Conservation (phyloP, 2,797 vertebrate genomes). For the Cryptoblepharus egeriae region DNA sequence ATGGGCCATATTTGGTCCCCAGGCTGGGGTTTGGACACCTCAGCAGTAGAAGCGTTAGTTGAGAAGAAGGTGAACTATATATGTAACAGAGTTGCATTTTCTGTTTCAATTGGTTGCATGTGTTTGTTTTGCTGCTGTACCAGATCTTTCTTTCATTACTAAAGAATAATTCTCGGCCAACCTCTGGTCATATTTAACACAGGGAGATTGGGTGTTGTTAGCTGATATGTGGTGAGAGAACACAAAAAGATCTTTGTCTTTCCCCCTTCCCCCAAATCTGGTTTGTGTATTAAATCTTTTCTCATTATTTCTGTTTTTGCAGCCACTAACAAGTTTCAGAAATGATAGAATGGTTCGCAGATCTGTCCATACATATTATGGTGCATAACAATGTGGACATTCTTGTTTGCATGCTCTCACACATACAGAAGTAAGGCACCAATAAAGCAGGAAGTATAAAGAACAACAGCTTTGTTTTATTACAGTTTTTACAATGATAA, state of each 20-base stretch:
- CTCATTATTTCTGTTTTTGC: constrained; percentile 71
- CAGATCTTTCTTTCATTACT: constrained; percentile 6
- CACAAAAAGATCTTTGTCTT: constrained; percentile 57
- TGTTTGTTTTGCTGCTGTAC: not conserved
- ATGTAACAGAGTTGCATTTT: constrained; percentile 3
- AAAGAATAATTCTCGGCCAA: constrained; percentile 1
- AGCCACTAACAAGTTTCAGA: constrained; percentile 72
- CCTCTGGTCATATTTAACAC: constrained; percentile 38
- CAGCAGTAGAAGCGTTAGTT: not conserved
- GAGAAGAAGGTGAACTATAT: constrained; percentile 2
- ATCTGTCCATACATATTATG: constrained; percentile 25
- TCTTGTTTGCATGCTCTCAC: constrained; percentile 23
- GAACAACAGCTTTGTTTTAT: constrained; percentile 20
- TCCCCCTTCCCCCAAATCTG: constrained; percentile 48
- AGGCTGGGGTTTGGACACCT: too few species aligned
- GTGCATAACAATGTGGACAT: constrained; percentile 36
- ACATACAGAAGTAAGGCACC: not conserved
- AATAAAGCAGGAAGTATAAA: not conserved
- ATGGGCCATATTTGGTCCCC: too few species aligned
- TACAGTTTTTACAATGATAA: not conserved
- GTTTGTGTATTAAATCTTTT: constrained; percentile 72
- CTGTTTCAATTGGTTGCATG: not conserved
- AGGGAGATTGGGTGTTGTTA: constrained; percentile 62
- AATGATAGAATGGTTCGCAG: constrained; percentile 65
- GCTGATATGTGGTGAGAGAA: constrained; percentile 64